Evolutionary conservation across 2,797 vertebrate species (phyloP).

Genomic region (Pelobates cultripes): DNA sequence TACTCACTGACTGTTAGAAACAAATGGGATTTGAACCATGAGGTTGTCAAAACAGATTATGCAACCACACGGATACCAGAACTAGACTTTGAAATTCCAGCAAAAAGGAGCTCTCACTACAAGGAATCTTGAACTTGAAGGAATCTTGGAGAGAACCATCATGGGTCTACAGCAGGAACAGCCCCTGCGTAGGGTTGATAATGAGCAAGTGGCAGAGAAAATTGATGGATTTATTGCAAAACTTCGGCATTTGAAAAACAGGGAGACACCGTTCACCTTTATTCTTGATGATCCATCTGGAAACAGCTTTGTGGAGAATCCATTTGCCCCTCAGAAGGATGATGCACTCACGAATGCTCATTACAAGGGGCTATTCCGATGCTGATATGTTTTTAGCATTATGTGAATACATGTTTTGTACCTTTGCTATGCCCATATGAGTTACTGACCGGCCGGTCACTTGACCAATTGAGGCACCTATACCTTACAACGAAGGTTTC

Average conservation of each 20-base stretch:
- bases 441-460: too few relatives aligned
- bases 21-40: constrained; percentile 87
- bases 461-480: too few relatives aligned
- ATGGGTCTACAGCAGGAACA: constrained; percentile 91
- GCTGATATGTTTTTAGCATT: too few relatives aligned
- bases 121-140: too few relatives aligned
- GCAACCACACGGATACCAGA: constrained; percentile 86
- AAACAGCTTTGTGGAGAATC: constrained; percentile 97
- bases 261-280: constrained; percentile 81
- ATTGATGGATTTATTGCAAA: constrained; percentile 85
- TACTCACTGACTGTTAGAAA: constrained; percentile 75
- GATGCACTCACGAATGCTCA: constrained; percentile 75
- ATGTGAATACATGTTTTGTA: too few relatives aligned
- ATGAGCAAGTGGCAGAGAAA: constrained; percentile 76
- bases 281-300: constrained; percentile 91
- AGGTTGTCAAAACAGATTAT: constrained; percentile 90
- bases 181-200: constrained; percentile 69
- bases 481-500: too few relatives aligned
- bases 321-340: constrained; percentile 80
- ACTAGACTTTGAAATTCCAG: constrained; percentile 93
- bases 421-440: too few relatives aligned
- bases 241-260: constrained; percentile 80
- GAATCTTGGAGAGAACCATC: constrained; percentile 83
- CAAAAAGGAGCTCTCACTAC: constrained; percentile 96
- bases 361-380: constrained; percentile 85